Conservation (phyloP, 2,113 vertebrate species). For the Pseudorectes ferrugineus region DNA sequence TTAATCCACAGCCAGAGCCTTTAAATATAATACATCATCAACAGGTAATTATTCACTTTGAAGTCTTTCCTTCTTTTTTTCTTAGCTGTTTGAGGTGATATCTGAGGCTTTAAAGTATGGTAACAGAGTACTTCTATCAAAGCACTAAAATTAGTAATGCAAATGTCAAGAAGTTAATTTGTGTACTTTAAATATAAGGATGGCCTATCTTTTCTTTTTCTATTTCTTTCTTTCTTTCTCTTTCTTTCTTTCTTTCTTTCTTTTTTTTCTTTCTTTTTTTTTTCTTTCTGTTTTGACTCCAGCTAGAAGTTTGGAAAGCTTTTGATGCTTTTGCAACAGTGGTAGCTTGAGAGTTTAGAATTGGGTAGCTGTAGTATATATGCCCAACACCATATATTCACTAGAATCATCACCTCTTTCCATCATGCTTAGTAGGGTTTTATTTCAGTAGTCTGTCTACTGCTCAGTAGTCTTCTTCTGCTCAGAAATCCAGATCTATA, state of each 20-base stretch:
- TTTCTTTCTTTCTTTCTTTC: too few species aligned
- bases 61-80: conserved; percentile 57
- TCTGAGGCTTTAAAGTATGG: conserved; percentile 44
- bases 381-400: background rate
- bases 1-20: conserved; percentile 74
- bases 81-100: conserved; percentile 32
- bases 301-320: background rate
- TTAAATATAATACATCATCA: conserved; percentile 74
- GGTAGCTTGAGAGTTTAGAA: background rate
- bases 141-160: conserved; percentile 59
- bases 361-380: background rate
- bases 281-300: background rate
- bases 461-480: too few species aligned
- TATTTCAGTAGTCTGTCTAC: background rate
- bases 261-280: too few species aligned
- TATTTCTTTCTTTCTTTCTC: too few species aligned
- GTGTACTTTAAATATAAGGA: background rate
- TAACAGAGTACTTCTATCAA: conserved; percentile 63
- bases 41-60: conserved; percentile 79
- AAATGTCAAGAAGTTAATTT: conserved; percentile 36
- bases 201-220: background rate
- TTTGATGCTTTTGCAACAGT: background rate
- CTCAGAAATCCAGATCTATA: background rate
- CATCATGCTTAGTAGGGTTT: background rate
- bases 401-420: background rate